These are phyloP conservation scores for Apamea crenata DNA, from an alignment of 2,888 invertebrate species.

Conservation along the genomic window DNA sequence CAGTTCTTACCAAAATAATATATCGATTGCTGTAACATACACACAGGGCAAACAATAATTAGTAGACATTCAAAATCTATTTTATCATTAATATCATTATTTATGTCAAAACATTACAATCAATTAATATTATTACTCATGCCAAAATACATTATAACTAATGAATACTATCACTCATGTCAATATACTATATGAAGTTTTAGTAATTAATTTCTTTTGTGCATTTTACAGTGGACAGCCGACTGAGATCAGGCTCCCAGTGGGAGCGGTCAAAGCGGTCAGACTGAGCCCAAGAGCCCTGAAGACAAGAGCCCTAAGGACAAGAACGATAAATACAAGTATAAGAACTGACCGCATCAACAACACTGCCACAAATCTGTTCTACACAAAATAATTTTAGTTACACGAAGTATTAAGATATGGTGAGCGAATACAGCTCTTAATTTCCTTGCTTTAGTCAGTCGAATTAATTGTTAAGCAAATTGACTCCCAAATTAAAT, in stretches of 20 bases:
- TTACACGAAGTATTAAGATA: neutral
- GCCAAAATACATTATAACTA: too few relatives aligned
- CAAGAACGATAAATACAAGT: constrained; percentile 76
- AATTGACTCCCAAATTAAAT: neutral
- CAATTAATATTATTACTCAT: too few relatives aligned
- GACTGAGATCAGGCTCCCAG: constrained; percentile 79
- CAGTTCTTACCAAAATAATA: too few relatives aligned
- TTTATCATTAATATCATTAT: too few relatives aligned
- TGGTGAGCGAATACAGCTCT: neutral
- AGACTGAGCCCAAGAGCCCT: constrained; percentile 38
- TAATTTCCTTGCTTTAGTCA: neutral
- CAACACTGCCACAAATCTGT: constrained; percentile 23
- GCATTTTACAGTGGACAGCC: constrained; percentile 81
- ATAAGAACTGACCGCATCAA: constrained; percentile 75
- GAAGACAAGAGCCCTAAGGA: constrained; percentile 50
- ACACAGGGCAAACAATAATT: too few relatives aligned
- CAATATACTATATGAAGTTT: too few relatives aligned
- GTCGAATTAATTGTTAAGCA: neutral
- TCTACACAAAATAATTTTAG: neutral
- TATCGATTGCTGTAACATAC: too few relatives aligned
- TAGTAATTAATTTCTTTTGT: neutral
- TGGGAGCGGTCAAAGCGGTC: constrained; percentile 63
- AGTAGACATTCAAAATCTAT: too few relatives aligned
- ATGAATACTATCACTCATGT: too few relatives aligned
- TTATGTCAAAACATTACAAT: too few relatives aligned